A percentile compares a stretch with the other conserved stretches of the same genome.
Evolutionary conservation across 2,113 vertebrate genomes (phyloP).

Genomic region (Gallinago paraguaiae): DNA sequence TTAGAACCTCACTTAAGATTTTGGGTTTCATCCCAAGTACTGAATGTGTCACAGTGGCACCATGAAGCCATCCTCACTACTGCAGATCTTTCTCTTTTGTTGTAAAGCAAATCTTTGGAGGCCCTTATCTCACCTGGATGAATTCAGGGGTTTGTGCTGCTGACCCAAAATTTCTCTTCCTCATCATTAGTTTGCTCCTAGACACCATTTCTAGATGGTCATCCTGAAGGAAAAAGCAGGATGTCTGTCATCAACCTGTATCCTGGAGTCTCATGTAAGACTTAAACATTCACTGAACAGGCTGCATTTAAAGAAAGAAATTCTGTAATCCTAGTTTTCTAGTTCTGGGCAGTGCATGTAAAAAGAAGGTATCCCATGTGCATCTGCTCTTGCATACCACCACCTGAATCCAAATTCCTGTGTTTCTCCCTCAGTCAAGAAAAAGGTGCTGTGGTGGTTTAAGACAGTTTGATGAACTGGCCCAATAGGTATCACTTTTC

Average conservation of each 20-base stretch:
- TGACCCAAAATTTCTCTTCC: background rate
- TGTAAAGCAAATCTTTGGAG: background rate
- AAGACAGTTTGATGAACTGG: background rate
- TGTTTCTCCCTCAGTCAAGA: background rate
- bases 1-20: background rate
- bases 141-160: background rate
- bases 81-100: background rate
- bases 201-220: background rate
- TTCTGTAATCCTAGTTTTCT: background rate
- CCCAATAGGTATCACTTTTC: background rate
- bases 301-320: background rate
- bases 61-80: background rate
- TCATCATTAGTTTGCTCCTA: background rate
- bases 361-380: background rate
- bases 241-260: background rate
- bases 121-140: background rate
- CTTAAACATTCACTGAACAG: background rate
- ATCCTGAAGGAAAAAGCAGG: background rate
- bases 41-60: background rate
- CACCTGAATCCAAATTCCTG: background rate
- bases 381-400: background rate
- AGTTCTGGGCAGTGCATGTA: background rate
- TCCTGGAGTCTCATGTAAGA: background rate
- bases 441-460: background rate
- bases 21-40: background rate